Base-by-base conservation (phyloP, 1,140 invertebrate species). In the Philaenus spumarius region DNA sequence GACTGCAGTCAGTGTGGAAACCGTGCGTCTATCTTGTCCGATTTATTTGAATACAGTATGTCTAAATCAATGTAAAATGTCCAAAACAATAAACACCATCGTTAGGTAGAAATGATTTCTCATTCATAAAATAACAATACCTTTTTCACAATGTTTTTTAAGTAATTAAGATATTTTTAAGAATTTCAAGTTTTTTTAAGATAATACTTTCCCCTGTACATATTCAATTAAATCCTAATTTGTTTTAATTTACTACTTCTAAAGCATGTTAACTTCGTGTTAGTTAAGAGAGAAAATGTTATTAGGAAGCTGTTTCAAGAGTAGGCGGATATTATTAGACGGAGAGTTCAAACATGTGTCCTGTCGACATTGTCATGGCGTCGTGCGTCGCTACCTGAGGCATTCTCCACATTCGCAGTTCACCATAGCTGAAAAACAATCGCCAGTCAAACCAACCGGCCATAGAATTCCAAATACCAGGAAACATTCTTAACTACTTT, bases 311-410 rank as follows among this genome's bases (percentile, higher is more conserved):
- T 30, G 34, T 15, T 30, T 3, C 24, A 17, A 47, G 22, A 17
- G 2, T 20, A 47, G 26, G 26, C 47, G 30, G 30, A 26, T 30
- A 14, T 17, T 30, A 19, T 67, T 60, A 71, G 46, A 71, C 61
- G 30, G 69, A 67, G 39, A 71, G 62, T 58, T 69, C 63, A 47
- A 69, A 69, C 17, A 70, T 59, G 30, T 59, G 62, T 12, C 71
- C 71, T 19, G 71, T 73, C 11, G 71, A 73, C 70, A 73, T 71
- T 6, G 69, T 70, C 71, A 73, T 73, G 20, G 57, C 15, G 23
- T 43, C 20, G 46, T 50, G 42, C 11, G 17, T 53, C 30, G 55
- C 24, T 14, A 42, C 35, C 23, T 64, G 60, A 1, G 58, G 59
- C 15, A 60, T 42, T 56, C 64, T 65, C 71, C 71, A 73, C 45